Evolutionary conservation across 2,113 vertebrate genomes (phyloP), one percentile per base, ranked within the genome.

Genomic region (Carassius auratus): DNA sequence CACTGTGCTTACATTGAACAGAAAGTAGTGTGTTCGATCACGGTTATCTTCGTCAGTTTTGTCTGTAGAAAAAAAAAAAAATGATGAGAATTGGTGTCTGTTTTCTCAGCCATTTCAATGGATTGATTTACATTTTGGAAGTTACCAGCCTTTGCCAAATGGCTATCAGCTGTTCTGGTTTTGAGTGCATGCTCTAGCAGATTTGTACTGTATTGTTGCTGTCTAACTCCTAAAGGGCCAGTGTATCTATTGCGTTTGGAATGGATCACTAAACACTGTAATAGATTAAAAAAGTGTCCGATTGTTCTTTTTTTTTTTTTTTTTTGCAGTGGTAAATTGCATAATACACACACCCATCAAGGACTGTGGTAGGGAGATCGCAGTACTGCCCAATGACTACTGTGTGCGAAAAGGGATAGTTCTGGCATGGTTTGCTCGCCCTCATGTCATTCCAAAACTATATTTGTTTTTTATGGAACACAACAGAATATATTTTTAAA

Each of bases 251-350:
- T 78, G 66, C 79, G 45, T 36, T 82, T 50, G 79, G 26, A 82
- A 82, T 81, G 71, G 85, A 86, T 88, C 87, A 86, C 66, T 83
- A 80, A 78, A 83, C 76, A 71, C 71, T 87, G 83, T 85, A 81
- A 78, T 74, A 75, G 73, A 68, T 75, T 48, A 71, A 76, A 81
- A 45, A 79, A 26, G 84, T 74, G 48, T 71, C 68, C 23, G 30
- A 36, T 69, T 55, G 45, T 36, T 66, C 21, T 10, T 21, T 68
- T 76, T n/a, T 68, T 78, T 21, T 78, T 21, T 75, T 26, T n/a
- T 78, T 3, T 78, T n/a, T 42, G n/a, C 5, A 1, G 19, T 23
- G 3, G 1, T 79, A 2, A 23, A 61, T 19, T 61, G 5, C 57
- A 61, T 79, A 7, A 79, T 62, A 14, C 14, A 23, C 57, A 57